phyloP scores from a whole-genome alignment of 2,888 invertebrate genomes.

The Polydrusus cervinus region DNA sequence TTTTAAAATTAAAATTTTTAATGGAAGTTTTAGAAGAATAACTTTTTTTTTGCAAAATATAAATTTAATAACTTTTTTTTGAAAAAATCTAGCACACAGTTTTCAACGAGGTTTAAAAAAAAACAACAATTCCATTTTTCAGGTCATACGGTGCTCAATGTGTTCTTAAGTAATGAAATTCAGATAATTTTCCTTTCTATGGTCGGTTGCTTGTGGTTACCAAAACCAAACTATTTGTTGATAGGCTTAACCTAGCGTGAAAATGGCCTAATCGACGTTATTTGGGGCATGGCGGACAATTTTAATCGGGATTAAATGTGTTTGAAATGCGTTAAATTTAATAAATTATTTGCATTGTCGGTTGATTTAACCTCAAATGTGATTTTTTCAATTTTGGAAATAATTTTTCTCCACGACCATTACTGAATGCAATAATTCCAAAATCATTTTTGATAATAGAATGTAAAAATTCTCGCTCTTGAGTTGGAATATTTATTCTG shows the following conservation, averaged over 20 bases:
- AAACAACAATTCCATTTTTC: background rate
- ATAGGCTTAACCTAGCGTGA: slow-evolving; percentile 2
- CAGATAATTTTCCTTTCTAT: background rate
- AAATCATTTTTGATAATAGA: no score
- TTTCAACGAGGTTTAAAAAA: no score
- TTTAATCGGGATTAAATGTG: background rate
- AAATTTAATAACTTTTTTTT: no score
- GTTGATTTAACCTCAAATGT: background rate
- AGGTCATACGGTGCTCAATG: background rate
- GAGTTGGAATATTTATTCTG: no score
- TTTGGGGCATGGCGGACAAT: slow-evolving; percentile 6
- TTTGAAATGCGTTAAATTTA: slow-evolving; percentile 9
- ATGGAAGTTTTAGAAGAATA: no score
- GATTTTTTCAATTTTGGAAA: no score
- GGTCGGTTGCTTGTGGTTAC: slow-evolving; percentile 13
- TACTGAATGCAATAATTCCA: no score
- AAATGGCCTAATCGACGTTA: background rate
- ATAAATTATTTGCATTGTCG: background rate
- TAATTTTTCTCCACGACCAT: no score
- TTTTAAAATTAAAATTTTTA: no score
- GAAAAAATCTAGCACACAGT: no score
- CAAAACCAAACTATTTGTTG: background rate
- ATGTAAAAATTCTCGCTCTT: no score
- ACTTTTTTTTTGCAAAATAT: no score
- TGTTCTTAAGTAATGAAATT: background rate